Evolutionary conservation across 1,140 invertebrate species (phyloP).

Genomic region (Matsumurasca onukii): DNA sequence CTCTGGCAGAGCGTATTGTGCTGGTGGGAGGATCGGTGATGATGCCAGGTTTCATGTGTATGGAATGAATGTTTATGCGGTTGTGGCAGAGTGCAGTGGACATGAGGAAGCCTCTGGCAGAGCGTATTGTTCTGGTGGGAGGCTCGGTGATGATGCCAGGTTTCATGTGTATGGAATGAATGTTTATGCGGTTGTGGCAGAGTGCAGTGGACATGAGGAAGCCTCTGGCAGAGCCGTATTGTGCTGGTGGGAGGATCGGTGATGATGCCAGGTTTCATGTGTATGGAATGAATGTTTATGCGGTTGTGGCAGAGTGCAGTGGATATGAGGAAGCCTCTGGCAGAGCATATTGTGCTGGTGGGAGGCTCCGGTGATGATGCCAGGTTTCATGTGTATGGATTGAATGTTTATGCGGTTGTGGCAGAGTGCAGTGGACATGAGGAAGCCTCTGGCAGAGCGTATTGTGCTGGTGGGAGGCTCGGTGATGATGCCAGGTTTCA

Average conservation of each 20-base stretch:
- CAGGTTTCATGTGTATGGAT: slow-evolving; percentile 77
- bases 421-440: slow-evolving; percentile 78
- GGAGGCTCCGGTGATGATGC: slow-evolving; percentile 81
- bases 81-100: slow-evolving; percentile 83
- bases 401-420: too few species aligned
- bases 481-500: slow-evolving; percentile 75
- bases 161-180: too few species aligned
- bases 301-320: slow-evolving; percentile 80
- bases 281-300: too few species aligned
- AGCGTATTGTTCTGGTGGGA: slow-evolving; percentile 82
- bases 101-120: slow-evolving; percentile 66
- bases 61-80: too few species aligned
- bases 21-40: slow-evolving; percentile 83
- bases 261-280: too few species aligned
- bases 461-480: slow-evolving; percentile 85
- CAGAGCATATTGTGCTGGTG: slow-evolving; percentile 80
- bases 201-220: too few species aligned
- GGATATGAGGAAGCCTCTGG: slow-evolving; percentile 69
- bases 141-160: slow-evolving; percentile 81
- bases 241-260: too few species aligned
- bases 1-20: slow-evolving; percentile 78
- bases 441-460: slow-evolving; percentile 72
- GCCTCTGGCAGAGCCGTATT: too few species aligned
- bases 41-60: slow-evolving; percentile 77
- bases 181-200: too few species aligned